Evolutionary conservation across 1,140 invertebrate genomes (phyloP), one percentile per base, ranked within the genome.

Genomic region (Anastatus disparis): DNA sequence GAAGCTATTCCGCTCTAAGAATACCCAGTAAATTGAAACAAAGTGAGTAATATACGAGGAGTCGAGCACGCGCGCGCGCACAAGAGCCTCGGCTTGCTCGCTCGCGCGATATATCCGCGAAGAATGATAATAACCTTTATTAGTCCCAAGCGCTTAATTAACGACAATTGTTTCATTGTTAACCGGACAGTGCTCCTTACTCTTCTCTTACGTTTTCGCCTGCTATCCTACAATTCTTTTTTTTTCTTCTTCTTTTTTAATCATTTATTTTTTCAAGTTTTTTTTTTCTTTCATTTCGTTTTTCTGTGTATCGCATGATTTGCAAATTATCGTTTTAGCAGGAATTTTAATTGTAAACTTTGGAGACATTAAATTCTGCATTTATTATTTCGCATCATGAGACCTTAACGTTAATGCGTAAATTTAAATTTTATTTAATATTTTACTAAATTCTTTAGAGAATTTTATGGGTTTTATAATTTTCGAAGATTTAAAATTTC

Each of bases 51-150:
- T 50, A 38, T 42, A 42, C 26, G 44, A 50, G 44, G 9, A 26
- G 20, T 12, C n/a, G n/a, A n/a, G n/a, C n/a, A n/a, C n/a, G n/a
- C n/a, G n/a, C n/a, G n/a, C n/a, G n/a, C n/a, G n/a, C n/a, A n/a
- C n/a, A n/a, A n/a, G n/a, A n/a, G n/a, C n/a, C n/a, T n/a, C n/a
- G n/a, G n/a, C n/a, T n/a, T n/a, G n/a, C n/a, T n/a, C n/a, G n/a
- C n/a, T n/a, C 15, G 13, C 40, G 24, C 17, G 31, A 59, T 61
- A 35, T 52, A n/a, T n/a, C n/a, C 29, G 22, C 24, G 31, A 70
- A 62, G 24, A 53, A 62, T 44, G 59, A 62, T 63, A 70, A 70
- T 70, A 56, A 64, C 52, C 59, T 70, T 64, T 56, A 56, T 35
- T 63, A 50, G 46, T 44, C 58, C 20, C 24, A 26, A 56, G 56